A percentile compares a stretch with the other conserved stretches of the same genome.
Evolutionary conservation across 2,797 vertebrate species (phyloP).

Genomic region (Gambelia wislizenii): DNA sequence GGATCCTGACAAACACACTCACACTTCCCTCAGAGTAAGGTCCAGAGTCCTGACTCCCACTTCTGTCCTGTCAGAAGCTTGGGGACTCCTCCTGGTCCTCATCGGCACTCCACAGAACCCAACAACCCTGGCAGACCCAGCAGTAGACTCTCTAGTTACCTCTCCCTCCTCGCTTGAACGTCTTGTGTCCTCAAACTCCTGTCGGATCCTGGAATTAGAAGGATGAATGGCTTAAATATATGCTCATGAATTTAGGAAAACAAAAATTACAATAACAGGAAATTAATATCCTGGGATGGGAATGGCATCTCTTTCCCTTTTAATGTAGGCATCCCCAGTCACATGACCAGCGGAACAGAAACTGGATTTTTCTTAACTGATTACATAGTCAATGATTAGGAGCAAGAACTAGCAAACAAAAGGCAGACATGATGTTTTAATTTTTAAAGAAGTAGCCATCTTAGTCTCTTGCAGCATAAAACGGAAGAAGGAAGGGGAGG

Average conservation of each 20-base stretch:
- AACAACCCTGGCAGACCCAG: neutral
- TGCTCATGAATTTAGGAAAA: neutral
- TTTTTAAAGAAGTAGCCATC: neutral
- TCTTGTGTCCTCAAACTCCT: slow-evolving; percentile 53
- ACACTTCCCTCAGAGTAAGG: neutral
- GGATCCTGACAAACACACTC: no score
- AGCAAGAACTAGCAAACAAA: neutral
- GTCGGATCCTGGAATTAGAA: slow-evolving; percentile 36
- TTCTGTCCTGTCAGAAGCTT: no score
- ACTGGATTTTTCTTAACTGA: neutral
- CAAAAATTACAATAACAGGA: neutral
- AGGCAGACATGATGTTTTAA: neutral
- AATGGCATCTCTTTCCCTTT: neutral
- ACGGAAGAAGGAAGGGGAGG: neutral
- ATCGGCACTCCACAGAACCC: neutral
- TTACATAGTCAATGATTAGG: neutral
- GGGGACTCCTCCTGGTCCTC: neutral
- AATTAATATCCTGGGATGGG: neutral
- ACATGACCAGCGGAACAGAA: neutral
- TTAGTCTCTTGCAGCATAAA: neutral
- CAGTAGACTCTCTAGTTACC: slow-evolving; percentile 23
- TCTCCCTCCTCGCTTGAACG: slow-evolving; percentile 50
- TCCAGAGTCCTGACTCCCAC: neutral
- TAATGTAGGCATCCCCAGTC: neutral
- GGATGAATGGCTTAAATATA: neutral